A percentile compares a stretch with the other conserved stretches of the same genome.
Evolutionary conservation across 2,797 vertebrate species (phyloP).

Genomic region (Typhlichthys subterraneus): DNA sequence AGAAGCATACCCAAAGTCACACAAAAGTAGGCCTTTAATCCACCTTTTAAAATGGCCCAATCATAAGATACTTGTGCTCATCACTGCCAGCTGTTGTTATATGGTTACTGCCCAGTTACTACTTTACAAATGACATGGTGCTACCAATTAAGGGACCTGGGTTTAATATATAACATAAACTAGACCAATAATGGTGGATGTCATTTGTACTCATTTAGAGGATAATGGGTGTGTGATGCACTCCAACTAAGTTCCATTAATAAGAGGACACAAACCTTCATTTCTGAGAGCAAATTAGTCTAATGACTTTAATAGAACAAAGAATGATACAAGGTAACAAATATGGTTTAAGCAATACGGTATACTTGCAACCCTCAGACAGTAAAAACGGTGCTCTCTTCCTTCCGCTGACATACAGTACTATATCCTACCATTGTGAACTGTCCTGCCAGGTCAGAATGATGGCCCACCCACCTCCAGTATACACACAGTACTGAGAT

Average conservation of each 20-base stretch:
- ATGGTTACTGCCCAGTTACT: conserved; percentile 40
- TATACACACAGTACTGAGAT: conserved; percentile 35
- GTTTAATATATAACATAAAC: too few species aligned
- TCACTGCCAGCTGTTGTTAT: conserved; percentile 62
- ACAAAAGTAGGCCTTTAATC: conserved; percentile 10
- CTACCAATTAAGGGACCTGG: conserved; percentile 49
- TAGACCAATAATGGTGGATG: too few species aligned
- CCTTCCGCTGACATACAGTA: not conserved
- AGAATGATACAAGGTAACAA: not conserved
- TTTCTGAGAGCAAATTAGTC: too few species aligned
- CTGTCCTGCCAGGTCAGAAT: conserved; percentile 13
- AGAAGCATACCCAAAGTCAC: too few species aligned
- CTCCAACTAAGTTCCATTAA: too few species aligned
- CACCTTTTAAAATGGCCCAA: not conserved
- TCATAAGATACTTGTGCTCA: too few species aligned
- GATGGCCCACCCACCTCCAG: conserved; percentile 24
- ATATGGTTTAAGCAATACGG: too few species aligned
- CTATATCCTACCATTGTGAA: not conserved
- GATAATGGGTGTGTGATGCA: too few species aligned
- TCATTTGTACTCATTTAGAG: too few species aligned
- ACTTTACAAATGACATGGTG: conserved; percentile 51
- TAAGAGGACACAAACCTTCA: too few species aligned
- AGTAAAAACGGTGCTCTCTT: not conserved
- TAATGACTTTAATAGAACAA: not conserved
- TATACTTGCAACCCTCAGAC: too few species aligned